Base-by-base conservation (phyloP, 2,113 vertebrate genomes). In the Helogale parvula region DNA sequence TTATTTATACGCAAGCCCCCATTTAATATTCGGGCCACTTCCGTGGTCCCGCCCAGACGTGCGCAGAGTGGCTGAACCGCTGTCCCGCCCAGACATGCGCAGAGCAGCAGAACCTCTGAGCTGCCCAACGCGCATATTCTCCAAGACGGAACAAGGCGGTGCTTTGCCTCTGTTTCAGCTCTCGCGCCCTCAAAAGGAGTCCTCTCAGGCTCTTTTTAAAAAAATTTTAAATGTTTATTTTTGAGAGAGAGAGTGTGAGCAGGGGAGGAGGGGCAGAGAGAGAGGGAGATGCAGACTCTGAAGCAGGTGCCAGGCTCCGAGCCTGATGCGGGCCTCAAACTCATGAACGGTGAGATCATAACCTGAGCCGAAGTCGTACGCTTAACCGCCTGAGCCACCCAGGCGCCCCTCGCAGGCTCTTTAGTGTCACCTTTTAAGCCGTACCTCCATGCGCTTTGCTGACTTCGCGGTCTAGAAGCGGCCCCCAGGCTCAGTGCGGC, bases 61-160 rank as follows among this genome's bases (percentile, higher is more conserved):
- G 7, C 3, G 17, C 21, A 35, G 63, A 57, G 79, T 0, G 1
- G 35, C 6, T 1, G 41, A 33, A 21, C 27, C 16, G 0, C 12
- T 0, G 63, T 47, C 52, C 47, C 5, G 6, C 63, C 12, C 15
- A 74, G 45, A 31, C 29, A 9, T 2, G 7, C 3, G 17, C 21
- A 35, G 63, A 57, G 79, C 0, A 1, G 35, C 6, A 2, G 41
- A 33, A 21, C 27, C 16, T 0, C 12, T 0, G 63, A 54, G 71
- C 9, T 0, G 2, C 35, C 27, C 8, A 1, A 27, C 0, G 0
- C 0, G 0, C 17, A 2, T 0, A 0, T 9, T 29, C 23, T 19
- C 57, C 57, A 6, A 19, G 68, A 35, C 4, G 0, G 68, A 41
- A 15, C 14, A 9, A 50, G 66, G 33, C 3, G 0, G 7, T 1